These are phyloP conservation scores for Shinisaurus crocodilurus DNA, from an alignment of 2,113 vertebrate genomes.

Conservation along the genomic window DNA sequence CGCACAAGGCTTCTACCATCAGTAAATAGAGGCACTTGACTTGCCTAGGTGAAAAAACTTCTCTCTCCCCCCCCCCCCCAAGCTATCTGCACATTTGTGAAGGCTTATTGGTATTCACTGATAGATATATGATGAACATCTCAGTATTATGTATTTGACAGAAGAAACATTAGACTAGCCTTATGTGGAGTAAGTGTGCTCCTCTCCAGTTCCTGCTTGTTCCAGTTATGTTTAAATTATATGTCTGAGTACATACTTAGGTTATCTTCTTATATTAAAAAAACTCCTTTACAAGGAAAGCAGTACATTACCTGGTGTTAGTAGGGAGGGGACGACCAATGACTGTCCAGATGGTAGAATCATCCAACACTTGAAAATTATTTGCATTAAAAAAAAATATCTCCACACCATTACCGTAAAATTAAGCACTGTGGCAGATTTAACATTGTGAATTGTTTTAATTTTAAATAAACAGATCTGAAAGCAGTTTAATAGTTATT, in stretches of 20 bases:
- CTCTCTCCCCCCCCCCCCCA: too few species aligned
- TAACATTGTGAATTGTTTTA: neutral
- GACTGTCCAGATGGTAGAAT: neutral
- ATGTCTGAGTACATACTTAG: neutral
- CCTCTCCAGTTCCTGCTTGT: neutral
- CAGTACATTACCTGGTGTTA: neutral
- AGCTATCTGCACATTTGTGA: neutral
- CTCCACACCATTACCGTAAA: neutral
- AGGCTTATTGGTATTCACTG: neutral
- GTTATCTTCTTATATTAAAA: neutral
- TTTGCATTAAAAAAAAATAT: neutral
- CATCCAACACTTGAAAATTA: neutral
- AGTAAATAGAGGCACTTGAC: neutral
- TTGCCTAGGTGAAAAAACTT: neutral
- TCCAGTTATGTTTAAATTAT: neutral
- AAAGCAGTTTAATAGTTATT: neutral
- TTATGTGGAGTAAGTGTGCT: neutral
- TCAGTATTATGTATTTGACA: neutral
- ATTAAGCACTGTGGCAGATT: constrained; percentile 3
- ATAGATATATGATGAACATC: neutral
- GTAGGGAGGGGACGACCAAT: neutral
- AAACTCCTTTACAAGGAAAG: neutral
- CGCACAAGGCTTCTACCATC: neutral
- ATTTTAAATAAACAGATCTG: neutral
- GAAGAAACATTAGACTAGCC: neutral